These are phyloP conservation scores for Drosophila melanosoma DNA, from an alignment of 2,888 invertebrate genomes.

Conservation along the genomic window DNA sequence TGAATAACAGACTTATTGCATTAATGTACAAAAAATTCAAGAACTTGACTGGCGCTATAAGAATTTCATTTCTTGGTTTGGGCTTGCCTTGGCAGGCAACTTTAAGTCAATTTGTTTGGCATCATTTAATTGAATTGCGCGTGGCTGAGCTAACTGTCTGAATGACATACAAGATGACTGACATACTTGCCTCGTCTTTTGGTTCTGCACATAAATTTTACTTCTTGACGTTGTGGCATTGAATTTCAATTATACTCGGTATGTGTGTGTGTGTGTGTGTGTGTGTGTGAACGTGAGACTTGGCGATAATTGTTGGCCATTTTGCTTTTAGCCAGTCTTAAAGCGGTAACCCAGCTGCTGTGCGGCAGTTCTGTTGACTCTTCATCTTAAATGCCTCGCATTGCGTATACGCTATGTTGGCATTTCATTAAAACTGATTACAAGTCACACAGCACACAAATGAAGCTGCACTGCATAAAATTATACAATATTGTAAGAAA, in stretches of 20 bases:
- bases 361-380: slow-evolving; percentile 10
- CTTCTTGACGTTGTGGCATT: slow-evolving; percentile 14
- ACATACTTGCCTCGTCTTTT: slow-evolving; percentile 5
- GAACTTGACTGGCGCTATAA: neutral
- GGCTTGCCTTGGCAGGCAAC: slow-evolving; percentile 11
- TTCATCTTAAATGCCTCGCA: slow-evolving; percentile 32
- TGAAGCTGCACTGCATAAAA: slow-evolving; percentile 41
- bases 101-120: slow-evolving; percentile 44
- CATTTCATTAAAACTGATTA: slow-evolving; percentile 64
- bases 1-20: neutral
- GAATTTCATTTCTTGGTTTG: slow-evolving; percentile 3
- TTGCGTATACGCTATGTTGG: slow-evolving; percentile 61
- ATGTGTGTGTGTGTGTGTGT: slow-evolving; percentile 1
- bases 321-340: slow-evolving; percentile 29
- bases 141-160: slow-evolving; percentile 18
- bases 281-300: slow-evolving; percentile 3
- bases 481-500: slow-evolving; percentile 36
- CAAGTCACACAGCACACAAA: slow-evolving; percentile 35
- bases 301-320: slow-evolving; percentile 44
- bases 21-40: neutral
- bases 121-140: slow-evolving; percentile 51
- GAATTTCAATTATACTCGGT: slow-evolving; percentile 24
- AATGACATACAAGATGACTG: slow-evolving; percentile 1
- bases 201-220: slow-evolving; percentile 24
- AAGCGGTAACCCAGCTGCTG: slow-evolving; percentile 26